Conservation (phyloP, 2,113 vertebrate species). For the Etheostoma cragini region DNA sequence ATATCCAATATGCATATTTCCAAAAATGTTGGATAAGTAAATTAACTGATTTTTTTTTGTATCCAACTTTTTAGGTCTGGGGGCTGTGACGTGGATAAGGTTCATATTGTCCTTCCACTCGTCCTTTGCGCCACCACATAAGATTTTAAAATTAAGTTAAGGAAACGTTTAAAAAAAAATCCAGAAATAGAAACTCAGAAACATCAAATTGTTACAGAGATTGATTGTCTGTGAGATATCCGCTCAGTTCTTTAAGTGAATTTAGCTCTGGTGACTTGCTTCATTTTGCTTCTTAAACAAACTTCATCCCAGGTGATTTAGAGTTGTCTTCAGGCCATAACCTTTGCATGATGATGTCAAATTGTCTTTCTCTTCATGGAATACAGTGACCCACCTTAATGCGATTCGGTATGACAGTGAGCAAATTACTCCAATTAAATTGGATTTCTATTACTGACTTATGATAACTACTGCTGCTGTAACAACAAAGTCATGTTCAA, state of each 20-base stretch:
- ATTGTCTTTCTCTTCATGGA: background rate
- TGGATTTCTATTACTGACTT: slow-evolving; percentile 27
- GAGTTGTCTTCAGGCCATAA: background rate
- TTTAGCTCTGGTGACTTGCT: background rate
- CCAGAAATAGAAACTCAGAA: background rate
- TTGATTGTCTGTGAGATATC: background rate
- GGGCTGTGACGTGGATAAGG: background rate
- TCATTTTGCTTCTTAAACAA: background rate
- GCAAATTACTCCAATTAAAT: slow-evolving; percentile 42
- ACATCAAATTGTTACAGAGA: background rate
- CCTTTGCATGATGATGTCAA: background rate
- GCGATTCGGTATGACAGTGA: slow-evolving; percentile 7
- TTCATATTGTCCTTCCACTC: background rate
- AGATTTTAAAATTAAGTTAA: background rate
- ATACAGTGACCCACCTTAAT: slow-evolving; percentile 13
- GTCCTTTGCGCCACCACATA: background rate
- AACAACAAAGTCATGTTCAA: slow-evolving; percentile 45
- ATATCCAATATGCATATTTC: background rate
- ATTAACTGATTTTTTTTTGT: background rate
- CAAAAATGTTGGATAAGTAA: background rate
- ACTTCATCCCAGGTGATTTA: background rate
- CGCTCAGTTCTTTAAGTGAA: background rate
- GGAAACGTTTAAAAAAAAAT: background rate
- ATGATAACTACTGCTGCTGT: slow-evolving; percentile 30
- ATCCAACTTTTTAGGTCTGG: background rate